These are phyloP conservation scores for Peromyscus eremicus DNA, from an alignment of 2,797 vertebrate species.

Conservation along the genomic window DNA sequence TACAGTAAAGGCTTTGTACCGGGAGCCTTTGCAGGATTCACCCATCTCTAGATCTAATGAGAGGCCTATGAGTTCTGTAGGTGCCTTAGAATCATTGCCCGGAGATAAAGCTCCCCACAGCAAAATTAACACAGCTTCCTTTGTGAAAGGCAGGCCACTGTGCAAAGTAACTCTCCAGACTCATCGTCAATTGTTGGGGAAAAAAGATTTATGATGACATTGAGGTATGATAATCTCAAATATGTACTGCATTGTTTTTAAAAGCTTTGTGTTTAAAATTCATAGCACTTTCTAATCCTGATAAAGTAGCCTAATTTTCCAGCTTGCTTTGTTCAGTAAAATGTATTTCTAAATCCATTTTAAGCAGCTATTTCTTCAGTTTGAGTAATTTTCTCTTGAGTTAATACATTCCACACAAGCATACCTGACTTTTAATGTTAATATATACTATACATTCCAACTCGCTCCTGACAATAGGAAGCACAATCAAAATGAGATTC, in stretches of 20 bases:
- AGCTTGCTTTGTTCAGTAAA: slow-evolving; percentile 85
- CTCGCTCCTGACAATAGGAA: slow-evolving; percentile 80
- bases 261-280: slow-evolving; percentile 88
- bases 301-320: slow-evolving; percentile 88
- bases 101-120: slow-evolving; percentile 68
- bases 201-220: slow-evolving; percentile 86
- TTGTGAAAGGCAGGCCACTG: slow-evolving; percentile 79
- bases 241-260: slow-evolving; percentile 84
- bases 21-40: background rate
- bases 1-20: background rate
- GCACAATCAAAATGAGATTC: slow-evolving; percentile 84
- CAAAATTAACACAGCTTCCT: slow-evolving; percentile 83
- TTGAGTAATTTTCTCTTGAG: slow-evolving; percentile 86
- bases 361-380: slow-evolving; percentile 87
- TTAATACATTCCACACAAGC: slow-evolving; percentile 85
- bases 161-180: slow-evolving; percentile 80
- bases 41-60: slow-evolving; percentile 54
- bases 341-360: slow-evolving; percentile 88
- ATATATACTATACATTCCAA: slow-evolving; percentile 84
- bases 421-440: slow-evolving; percentile 87
- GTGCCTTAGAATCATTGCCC: slow-evolving; percentile 30
- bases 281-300: slow-evolving; percentile 87
- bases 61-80: slow-evolving; percentile 23
- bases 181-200: slow-evolving; percentile 81
- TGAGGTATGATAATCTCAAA: slow-evolving; percentile 87